A percentile compares a stretch with the other conserved stretches of the same genome.
phyloP scores from a whole-genome alignment of 2,888 invertebrate genomes.

The Chouioia cunea region DNA sequence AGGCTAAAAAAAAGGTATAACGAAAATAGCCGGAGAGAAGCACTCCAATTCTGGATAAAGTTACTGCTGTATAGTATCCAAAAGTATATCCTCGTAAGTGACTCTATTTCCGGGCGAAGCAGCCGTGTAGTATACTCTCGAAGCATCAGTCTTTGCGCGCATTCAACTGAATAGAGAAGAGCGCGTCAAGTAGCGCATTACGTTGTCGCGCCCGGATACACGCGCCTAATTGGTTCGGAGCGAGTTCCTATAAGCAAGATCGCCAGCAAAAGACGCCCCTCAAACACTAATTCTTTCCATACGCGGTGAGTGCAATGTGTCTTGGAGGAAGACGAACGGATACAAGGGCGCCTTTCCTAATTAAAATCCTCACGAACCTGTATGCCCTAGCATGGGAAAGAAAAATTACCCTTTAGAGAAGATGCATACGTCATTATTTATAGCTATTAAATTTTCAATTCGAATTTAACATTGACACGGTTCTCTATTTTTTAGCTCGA shows the following conservation, averaged over 20 bases:
- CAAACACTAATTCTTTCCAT: slow-evolving; percentile 68
- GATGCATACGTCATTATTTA: too few species aligned
- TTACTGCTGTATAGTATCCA: slow-evolving; percentile 16
- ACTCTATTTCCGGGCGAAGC: slow-evolving; percentile 50
- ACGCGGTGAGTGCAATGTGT: slow-evolving; percentile 54
- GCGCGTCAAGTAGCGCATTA: slow-evolving; percentile 56
- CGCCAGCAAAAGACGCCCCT: slow-evolving; percentile 56
- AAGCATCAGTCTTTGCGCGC: slow-evolving; percentile 36
- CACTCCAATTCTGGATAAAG: slow-evolving; percentile 43
- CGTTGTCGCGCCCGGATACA: slow-evolving; percentile 62
- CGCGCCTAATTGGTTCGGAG: slow-evolving; percentile 66
- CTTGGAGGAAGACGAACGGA: slow-evolving; percentile 67
- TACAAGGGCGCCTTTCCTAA: slow-evolving; percentile 67
- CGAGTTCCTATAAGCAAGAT: slow-evolving; percentile 34
- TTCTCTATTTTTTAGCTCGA: too few species aligned
- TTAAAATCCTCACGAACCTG: slow-evolving; percentile 63
- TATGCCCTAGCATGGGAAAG: slow-evolving; percentile 3
- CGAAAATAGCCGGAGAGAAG: slow-evolving; percentile 5
- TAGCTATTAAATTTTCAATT: too few species aligned
- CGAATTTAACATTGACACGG: too few species aligned
- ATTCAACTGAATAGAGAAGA: background rate
- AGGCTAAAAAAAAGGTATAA: background rate
- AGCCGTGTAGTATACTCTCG: slow-evolving; percentile 26
- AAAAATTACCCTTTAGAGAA: too few species aligned
- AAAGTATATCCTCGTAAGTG: slow-evolving; percentile 42